Evolutionary conservation across 2,888 invertebrate species (phyloP).

Genomic region (Drosophila paucipuncta): DNA sequence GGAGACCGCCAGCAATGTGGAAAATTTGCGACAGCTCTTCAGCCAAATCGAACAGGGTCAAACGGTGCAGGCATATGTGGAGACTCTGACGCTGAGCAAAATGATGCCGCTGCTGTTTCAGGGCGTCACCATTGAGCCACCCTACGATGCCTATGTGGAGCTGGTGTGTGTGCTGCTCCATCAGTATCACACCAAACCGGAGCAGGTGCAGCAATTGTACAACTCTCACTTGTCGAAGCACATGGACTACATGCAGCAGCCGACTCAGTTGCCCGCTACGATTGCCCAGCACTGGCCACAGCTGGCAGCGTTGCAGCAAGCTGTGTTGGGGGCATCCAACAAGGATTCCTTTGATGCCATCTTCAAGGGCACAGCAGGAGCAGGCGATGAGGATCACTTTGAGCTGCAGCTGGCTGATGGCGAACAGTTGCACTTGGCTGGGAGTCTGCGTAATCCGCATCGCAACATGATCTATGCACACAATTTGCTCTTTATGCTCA

Average conservation of each 20-base stretch:
- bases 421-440: constrained; percentile 59
- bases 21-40: constrained; percentile 82
- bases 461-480: constrained; percentile 82
- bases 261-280: constrained; percentile 19
- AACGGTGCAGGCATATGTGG: constrained; percentile 83
- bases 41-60: constrained; percentile 84
- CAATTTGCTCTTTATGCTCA: constrained; percentile 74
- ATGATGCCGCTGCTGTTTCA: constrained; percentile 83
- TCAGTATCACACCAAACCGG: constrained; percentile 81
- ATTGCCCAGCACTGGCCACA: constrained; percentile 58
- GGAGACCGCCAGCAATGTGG: constrained; percentile 54
- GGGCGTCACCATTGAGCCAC: constrained; percentile 72
- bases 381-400: constrained; percentile 20
- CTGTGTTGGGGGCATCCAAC: constrained; percentile 55
- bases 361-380: constrained; percentile 12
- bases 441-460: constrained; percentile 69
- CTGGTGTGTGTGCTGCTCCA: constrained; percentile 82
- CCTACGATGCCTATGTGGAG: constrained; percentile 85
- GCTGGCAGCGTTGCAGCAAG: constrained; percentile 61
- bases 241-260: constrained; percentile 64
- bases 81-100: constrained; percentile 83
- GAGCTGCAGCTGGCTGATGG: constrained; percentile 72
- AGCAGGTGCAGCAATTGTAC: constrained; percentile 69
- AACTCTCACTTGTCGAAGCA: constrained; percentile 47
- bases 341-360: constrained; percentile 62